Base-by-base conservation (phyloP, 2,888 invertebrate genomes). In the Ennomos fuscantarius region DNA sequence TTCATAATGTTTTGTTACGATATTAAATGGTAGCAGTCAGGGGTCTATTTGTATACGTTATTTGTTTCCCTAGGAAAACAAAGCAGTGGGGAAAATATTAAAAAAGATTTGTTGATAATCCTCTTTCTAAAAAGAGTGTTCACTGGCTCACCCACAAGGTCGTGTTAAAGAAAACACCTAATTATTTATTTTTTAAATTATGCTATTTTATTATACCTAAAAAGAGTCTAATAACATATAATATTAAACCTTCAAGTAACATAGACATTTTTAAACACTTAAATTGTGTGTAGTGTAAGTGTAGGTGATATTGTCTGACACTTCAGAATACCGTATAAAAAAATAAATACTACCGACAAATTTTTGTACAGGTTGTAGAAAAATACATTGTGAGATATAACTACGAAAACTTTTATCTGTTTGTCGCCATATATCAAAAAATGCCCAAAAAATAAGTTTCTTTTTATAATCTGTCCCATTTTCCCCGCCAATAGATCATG, bases 401-500 rank as follows among this genome's bases (percentile, higher is more conserved):
- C 55, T 58, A 56, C 55, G 59, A 51, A 39, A 67, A 63, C 55
- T 62, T 61, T 62, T 60, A 49, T 59, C 59, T 63, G 55, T 60
- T 65, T 57, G 55, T 52, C 54, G 53, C 48, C 62, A 55, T 66
- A 60, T 49, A 63, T 67, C 66, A 63, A 65, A 60, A 55, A 55
- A 55, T 50, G 53, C 55, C 61, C 53, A 62, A 50, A 62, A 60
- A 56, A 65, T 55, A 65, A 65, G 56, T 60, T 63, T 65, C 57
- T 63, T 65, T 64, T 68, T 63, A 65, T 63, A 65, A 68, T 65
- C 63, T 59, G 56, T 59, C 56, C 60, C 46, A 60, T 65, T 68
- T 60, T 55, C 43, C 45, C 58, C 62, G 53, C 60, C 67, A 62
- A 68, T 65, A 68, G 65, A 65, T 68, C 67, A 68, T 57, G 51